Evolutionary conservation across 2,888 invertebrate species (phyloP), one percentile per base, ranked within the genome.

Genomic region (Drosophila pullipes): DNA sequence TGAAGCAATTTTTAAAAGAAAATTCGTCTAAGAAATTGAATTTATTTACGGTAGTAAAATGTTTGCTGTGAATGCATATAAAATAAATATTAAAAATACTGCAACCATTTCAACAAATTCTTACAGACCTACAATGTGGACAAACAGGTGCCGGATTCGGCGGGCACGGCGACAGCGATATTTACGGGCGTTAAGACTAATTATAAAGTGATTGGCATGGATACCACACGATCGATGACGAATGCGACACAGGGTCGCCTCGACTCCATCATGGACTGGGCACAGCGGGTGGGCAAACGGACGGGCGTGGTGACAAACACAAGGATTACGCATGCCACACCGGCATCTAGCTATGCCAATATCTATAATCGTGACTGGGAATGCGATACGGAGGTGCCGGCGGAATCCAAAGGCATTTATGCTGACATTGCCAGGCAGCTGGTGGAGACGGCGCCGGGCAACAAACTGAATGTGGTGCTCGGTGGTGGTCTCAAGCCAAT

Each of bases 61-160:
- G 10, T n/a, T 41, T 41, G 1, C n/a, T 10, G 10, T 4, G 4
- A 9, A 39, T 39, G 18, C 7, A 18, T 9, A n/a, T 9, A n/a
- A n/a, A n/a, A 41, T 10, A n/a, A 41, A n/a, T 41, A 6, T 22
- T 22, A 44, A 22, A 22, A 22, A 44, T 5, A 39, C 7, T 7
- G 18, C 3, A 3, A 39, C 7, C 3, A 22, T 11, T 18, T 25
- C 4, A 10, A 37, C 18, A 16, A 2, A 4, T n/a, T 4, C 30
- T 28, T 25, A 3, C 70, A 96, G 96, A 96, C 96, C 0, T 96
- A 96, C 92, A 95, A 95, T 81, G 94, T 95, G n/a, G 95, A 96
- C 90, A 94, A 94, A 69, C 96, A 96, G 92, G 96, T 96, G 18
- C 95, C 96, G 0, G 96, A 96, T 86, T 96, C 96, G 3, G 96